Evolutionary conservation across 2,797 vertebrate species (phyloP).

Genomic region (Poeciliopsis turneri): DNA sequence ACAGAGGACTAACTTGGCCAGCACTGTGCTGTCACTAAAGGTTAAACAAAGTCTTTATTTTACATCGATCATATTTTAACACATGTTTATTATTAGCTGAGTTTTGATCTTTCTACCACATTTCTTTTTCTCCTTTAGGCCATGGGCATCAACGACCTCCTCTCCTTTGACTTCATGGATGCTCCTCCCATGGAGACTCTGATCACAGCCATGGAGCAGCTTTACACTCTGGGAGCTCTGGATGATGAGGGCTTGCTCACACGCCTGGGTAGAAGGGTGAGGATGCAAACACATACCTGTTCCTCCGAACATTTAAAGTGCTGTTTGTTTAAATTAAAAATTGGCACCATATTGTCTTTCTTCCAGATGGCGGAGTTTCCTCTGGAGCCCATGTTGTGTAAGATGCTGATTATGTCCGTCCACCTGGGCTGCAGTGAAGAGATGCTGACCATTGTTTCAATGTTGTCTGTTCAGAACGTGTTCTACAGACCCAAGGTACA

Average conservation of each 20-base stretch:
- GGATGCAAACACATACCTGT: constrained; percentile 17
- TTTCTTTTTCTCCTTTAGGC: constrained; percentile 79
- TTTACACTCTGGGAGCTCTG: constrained; percentile 95
- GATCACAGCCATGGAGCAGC: constrained; percentile 99
- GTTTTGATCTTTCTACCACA: background rate
- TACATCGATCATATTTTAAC: background rate
- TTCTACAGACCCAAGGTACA: constrained; percentile 96
- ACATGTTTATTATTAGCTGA: background rate
- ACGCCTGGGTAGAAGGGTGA: constrained; percentile 92
- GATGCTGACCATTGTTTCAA: constrained; percentile 98
- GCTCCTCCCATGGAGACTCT: constrained; percentile 98
- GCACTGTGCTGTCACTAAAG: constrained; percentile 97
- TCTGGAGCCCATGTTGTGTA: constrained; percentile 98
- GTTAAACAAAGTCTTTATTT: constrained; percentile 62
- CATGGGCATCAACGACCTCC: constrained; percentile 98
- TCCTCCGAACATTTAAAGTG: background rate
- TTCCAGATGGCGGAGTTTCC: constrained; percentile 98
- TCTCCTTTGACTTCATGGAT: constrained; percentile 99
- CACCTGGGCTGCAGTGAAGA: constrained; percentile 98
- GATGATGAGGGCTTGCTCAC: constrained; percentile 97
- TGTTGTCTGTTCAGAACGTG: constrained; percentile 98
- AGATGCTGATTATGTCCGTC: constrained; percentile 99
- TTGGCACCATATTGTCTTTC: background rate
- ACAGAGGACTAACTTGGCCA: constrained; percentile 97
- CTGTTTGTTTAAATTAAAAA: background rate